A percentile compares a stretch with the other conserved stretches of the same genome.
These are phyloP conservation scores for Melinaea marsaeus DNA, from an alignment of 2,888 invertebrate genomes.

Conservation along the genomic window DNA sequence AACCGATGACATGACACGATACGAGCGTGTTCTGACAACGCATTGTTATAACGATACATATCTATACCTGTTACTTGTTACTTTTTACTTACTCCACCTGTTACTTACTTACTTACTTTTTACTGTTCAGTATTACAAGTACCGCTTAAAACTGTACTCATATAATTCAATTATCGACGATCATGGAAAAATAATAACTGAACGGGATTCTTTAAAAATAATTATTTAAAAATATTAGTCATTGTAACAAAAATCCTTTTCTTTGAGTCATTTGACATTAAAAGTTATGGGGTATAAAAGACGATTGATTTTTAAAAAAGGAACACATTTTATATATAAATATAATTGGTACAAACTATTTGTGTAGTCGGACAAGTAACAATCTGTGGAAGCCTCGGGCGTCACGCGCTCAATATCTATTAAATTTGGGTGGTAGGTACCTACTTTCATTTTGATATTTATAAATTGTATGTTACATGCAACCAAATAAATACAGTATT, in stretches of 20 bases:
- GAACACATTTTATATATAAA: not conserved
- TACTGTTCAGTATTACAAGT: no score
- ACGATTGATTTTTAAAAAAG: not conserved
- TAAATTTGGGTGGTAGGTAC: conserved; percentile 32
- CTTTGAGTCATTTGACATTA: no score
- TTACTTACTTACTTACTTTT: no score
- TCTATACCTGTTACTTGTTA: conserved; percentile 5
- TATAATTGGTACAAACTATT: conserved; percentile 19
- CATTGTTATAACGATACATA: conserved; percentile 26
- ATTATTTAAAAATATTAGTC: no score
- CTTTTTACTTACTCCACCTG: conserved; percentile 7
- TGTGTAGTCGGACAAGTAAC: conserved; percentile 38
- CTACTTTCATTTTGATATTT: conserved; percentile 39
- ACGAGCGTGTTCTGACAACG: conserved; percentile 30
- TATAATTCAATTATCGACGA: no score
- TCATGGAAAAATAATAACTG: no score
- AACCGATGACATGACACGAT: conserved; percentile 45
- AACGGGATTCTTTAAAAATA: no score
- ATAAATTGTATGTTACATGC: conserved; percentile 30
- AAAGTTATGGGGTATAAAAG: not conserved
- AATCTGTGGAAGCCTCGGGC: conserved; percentile 42
- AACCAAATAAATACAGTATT: conserved; percentile 2
- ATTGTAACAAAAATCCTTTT: no score
- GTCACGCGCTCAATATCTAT: conserved; percentile 46
- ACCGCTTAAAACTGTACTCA: no score